These are phyloP conservation scores for Falcunculus frontatus DNA, from an alignment of 2,113 vertebrate species.

Conservation along the genomic window DNA sequence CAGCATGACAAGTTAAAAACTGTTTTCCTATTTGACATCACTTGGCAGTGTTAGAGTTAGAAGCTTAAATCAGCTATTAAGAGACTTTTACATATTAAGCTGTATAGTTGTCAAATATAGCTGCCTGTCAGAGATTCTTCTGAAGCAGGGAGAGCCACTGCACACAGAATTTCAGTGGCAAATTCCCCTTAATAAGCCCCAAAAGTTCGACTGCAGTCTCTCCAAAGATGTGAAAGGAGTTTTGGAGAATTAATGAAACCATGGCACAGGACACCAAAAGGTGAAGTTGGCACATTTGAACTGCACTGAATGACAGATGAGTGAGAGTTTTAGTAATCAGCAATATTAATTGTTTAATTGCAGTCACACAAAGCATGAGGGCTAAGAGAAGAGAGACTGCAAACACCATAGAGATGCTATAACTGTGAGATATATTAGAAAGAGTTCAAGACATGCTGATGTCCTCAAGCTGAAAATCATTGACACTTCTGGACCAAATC, in stretches of 20 bases:
- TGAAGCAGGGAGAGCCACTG: neutral
- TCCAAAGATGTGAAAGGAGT: neutral
- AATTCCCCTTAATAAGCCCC: neutral
- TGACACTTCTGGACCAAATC: neutral
- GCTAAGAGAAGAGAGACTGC: neutral
- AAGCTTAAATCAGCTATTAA: neutral
- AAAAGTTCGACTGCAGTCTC: neutral
- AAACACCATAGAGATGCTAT: neutral
- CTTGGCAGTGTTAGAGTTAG: neutral
- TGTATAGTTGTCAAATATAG: neutral
- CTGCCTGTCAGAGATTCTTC: neutral
- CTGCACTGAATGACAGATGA: neutral
- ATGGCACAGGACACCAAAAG: neutral
- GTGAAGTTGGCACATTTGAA: neutral
- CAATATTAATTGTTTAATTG: neutral
- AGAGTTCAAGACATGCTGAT: neutral
- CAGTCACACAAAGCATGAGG: neutral
- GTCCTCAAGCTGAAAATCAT: neutral
- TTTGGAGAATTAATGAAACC: neutral
- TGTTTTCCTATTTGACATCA: conserved; percentile 24
- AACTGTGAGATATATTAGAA: accelerated
- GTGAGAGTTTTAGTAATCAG: neutral
- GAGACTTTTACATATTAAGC: neutral
- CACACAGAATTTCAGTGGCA: neutral
- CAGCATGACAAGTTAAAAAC: conserved; percentile 30